These are phyloP conservation scores for Cyprinodon diabolis DNA, from an alignment of 2,797 vertebrate species.

Conservation along the genomic window DNA sequence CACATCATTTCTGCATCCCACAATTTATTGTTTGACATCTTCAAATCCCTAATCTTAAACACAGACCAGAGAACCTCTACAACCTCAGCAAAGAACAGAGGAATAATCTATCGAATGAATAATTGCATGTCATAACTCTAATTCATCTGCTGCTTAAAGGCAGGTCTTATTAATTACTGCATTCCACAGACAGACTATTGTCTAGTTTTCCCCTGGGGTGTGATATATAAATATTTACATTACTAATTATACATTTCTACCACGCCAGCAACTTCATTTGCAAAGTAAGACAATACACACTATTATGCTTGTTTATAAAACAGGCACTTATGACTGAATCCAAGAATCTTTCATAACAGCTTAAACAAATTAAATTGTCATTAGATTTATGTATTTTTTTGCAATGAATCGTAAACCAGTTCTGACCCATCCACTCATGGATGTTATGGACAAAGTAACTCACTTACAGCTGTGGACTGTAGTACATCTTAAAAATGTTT, in stretches of 20 bases:
- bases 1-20: not conserved
- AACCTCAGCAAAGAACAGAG: not conserved
- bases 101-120: slow-evolving; percentile 9
- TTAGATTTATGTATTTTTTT: too few relatives aligned
- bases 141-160: slow-evolving; percentile 19
- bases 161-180: slow-evolving; percentile 29
- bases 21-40: not conserved
- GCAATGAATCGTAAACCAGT: too few relatives aligned
- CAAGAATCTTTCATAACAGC: not conserved
- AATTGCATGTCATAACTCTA: slow-evolving; percentile 16
- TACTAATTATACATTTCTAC: slow-evolving; percentile 17
- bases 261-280: slow-evolving; percentile 11
- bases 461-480: too few relatives aligned
- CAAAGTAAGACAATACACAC: not conserved
- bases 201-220: slow-evolving; percentile 27
- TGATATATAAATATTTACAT: slow-evolving; percentile 35
- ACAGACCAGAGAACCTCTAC: not conserved
- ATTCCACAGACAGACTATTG: slow-evolving; percentile 20
- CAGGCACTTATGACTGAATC: slow-evolving; percentile 1
- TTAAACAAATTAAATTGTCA: not conserved
- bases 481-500: too few relatives aligned
- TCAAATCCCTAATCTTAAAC: not conserved
- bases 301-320: slow-evolving; percentile 2
- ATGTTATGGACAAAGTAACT: too few relatives aligned
- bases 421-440: too few relatives aligned